These are phyloP conservation scores for Ctenochaetus hawaiiensis DNA, from an alignment of 2,797 vertebrate species.

Conservation along the genomic window DNA sequence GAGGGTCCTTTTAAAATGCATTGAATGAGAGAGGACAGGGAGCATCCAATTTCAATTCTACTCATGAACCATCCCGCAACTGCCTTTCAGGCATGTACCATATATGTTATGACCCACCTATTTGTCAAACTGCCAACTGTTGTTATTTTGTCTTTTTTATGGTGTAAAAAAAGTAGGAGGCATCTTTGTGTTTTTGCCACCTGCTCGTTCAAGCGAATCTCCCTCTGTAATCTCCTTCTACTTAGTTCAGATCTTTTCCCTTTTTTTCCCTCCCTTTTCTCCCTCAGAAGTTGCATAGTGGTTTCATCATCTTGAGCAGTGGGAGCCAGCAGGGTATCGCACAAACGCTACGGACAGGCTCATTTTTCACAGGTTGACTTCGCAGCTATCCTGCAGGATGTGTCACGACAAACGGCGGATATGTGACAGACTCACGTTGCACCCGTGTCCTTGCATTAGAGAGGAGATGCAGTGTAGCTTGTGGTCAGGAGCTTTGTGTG, in stretches of 20 bases:
- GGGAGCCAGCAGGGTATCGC: conserved; percentile 79
- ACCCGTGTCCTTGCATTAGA: conserved; percentile 81
- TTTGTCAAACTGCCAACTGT: conserved; percentile 80
- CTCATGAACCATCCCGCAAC: conserved; percentile 76
- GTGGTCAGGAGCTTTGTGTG: conserved; percentile 46
- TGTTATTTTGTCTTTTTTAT: conserved; percentile 72
- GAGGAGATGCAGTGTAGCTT: conserved; percentile 64
- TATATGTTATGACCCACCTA: conserved; percentile 76
- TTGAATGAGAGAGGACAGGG: conserved; percentile 75
- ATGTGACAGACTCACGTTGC: conserved; percentile 79
- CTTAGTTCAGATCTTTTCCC: conserved; percentile 69
- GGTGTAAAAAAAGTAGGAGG: conserved; percentile 68
- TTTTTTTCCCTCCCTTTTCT: conserved; percentile 10
- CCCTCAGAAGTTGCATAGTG: conserved; percentile 80
- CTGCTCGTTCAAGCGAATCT: conserved; percentile 76
- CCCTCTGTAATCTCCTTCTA: conserved; percentile 73
- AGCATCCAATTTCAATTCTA: conserved; percentile 80
- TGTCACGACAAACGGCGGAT: conserved; percentile 75
- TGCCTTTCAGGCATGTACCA: conserved; percentile 73
- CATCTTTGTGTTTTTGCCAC: conserved; percentile 72
- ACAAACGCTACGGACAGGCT: conserved; percentile 83
- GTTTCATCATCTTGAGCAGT: conserved; percentile 86
- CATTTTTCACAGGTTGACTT: conserved; percentile 85
- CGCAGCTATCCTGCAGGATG: conserved; percentile 78
- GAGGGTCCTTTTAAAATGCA: conserved; percentile 82